phyloP scores from a whole-genome alignment of 2,113 vertebrate genomes.

The Tenebrosternarchus preto region DNA sequence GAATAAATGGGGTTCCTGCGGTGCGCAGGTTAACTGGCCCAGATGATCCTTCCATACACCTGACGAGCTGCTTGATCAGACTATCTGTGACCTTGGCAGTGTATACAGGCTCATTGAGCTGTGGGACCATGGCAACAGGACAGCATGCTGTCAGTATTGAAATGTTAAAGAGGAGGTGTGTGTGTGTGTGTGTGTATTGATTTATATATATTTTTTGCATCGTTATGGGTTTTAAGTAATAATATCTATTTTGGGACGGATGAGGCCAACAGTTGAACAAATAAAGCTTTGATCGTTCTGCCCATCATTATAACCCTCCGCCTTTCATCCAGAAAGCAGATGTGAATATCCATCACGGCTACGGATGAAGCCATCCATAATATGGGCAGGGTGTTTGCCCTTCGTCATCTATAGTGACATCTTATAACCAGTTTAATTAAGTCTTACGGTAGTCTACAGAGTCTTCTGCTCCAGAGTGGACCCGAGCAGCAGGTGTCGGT shows the following conservation, averaged over 20 bases:
- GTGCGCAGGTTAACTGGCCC: slow-evolving; percentile 34
- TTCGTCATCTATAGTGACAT: slow-evolving; percentile 35
- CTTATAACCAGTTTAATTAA: slow-evolving; percentile 24
- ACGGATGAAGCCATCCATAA: slow-evolving; percentile 23
- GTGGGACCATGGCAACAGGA: not conserved
- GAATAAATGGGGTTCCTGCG: slow-evolving; percentile 50
- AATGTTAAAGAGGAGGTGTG: too few relatives aligned
- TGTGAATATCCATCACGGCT: slow-evolving; percentile 17
- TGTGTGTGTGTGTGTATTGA: not conserved
- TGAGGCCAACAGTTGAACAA: not conserved
- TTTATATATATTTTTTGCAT: not conserved
- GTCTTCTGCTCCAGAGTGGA: not conserved
- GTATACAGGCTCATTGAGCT: not conserved
- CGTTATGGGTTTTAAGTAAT: not conserved
- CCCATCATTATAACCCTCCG: not conserved
- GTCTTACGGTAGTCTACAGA: not conserved
- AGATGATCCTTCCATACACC: slow-evolving; percentile 23
- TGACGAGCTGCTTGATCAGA: slow-evolving; percentile 14
- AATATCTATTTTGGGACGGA: not conserved
- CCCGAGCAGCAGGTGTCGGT: not conserved
- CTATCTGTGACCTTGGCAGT: not conserved
- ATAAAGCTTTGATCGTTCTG: not conserved
- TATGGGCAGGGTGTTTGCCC: slow-evolving; percentile 1
- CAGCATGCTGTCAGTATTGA: too few relatives aligned
- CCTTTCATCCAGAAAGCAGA: slow-evolving; percentile 5